Evolutionary conservation across 2,888 invertebrate genomes (phyloP).

Genomic region (Chaitophorus viminalis): DNA sequence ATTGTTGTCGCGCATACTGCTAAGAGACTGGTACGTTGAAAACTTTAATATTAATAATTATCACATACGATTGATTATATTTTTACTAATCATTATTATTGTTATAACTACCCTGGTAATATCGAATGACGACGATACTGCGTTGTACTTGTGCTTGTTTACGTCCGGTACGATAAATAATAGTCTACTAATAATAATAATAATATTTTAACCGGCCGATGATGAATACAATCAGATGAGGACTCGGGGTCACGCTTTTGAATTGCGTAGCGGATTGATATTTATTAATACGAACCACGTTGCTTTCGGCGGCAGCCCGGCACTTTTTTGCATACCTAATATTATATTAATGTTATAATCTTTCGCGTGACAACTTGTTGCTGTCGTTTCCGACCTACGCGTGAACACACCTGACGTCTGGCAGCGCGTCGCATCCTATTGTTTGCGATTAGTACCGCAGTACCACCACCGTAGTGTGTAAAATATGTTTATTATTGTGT

Average conservation of each 20-base stretch:
- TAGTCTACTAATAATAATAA: no score
- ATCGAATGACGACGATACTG: no score
- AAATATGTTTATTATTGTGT: constrained; percentile 1
- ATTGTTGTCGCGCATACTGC: not conserved
- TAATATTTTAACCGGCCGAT: no score
- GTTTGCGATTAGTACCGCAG: constrained; percentile 1
- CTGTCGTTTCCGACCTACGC: constrained; percentile 24
- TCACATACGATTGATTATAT: not conserved
- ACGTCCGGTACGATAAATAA: not conserved
- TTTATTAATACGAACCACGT: no score
- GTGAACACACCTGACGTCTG: constrained; percentile 39
- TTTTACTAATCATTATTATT: not conserved
- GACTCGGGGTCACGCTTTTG: no score
- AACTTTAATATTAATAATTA: not conserved
- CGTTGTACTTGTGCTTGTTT: not conserved
- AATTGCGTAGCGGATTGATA: no score
- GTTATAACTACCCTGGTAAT: not conserved
- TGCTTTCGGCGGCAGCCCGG: no score
- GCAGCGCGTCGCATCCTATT: constrained; percentile 37
- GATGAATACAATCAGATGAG: not conserved
- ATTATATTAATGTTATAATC: not conserved
- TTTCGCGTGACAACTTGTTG: constrained; percentile 27
- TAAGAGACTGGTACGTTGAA: constrained; percentile 2
- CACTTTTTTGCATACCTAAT: not conserved
- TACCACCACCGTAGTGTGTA: not conserved